Evolutionary conservation across 2,888 invertebrate genomes (phyloP).

Genomic region (Neoascia interrupta): DNA sequence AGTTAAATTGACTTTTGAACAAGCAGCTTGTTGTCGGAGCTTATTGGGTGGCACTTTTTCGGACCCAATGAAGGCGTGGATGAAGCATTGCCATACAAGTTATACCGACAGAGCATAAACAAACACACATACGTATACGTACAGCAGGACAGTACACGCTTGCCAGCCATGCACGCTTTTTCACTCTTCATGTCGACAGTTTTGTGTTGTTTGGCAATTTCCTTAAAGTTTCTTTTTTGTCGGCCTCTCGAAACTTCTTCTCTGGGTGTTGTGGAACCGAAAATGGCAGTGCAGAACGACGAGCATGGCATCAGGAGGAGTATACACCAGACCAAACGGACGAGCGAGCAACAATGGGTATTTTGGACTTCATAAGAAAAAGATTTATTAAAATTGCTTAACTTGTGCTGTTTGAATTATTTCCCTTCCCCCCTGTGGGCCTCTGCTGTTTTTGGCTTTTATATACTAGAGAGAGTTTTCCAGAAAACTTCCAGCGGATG

Average conservation of each 20-base stretch:
- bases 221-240: slow-evolving; percentile 23
- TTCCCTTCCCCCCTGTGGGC: slow-evolving; percentile 8
- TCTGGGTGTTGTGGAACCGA: slow-evolving; percentile 8
- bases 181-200: slow-evolving; percentile 49
- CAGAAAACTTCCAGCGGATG: slow-evolving; percentile 6
- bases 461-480: slow-evolving; percentile 7
- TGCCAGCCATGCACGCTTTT: slow-evolving; percentile 32
- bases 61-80: neutral
- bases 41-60: slow-evolving; percentile 36
- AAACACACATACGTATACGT: slow-evolving; percentile 27
- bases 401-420: slow-evolving; percentile 51
- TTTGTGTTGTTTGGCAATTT: slow-evolving; percentile 54
- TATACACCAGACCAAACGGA: no score
- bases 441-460: slow-evolving; percentile 2
- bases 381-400: slow-evolving; percentile 61
- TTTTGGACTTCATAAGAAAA: slow-evolving; percentile 48
- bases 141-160: no score
- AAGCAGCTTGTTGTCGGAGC: slow-evolving; percentile 58
- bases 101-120: slow-evolving; percentile 2
- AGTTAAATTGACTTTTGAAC: slow-evolving; percentile 69
- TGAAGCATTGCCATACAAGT: slow-evolving; percentile 15
- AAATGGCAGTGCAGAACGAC: slow-evolving; percentile 1
- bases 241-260: slow-evolving; percentile 14
- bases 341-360: slow-evolving; percentile 44
- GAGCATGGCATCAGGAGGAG: no score